Evolutionary conservation across 2,888 invertebrate species (phyloP).

Genomic region (Mechanitis messenoides): DNA sequence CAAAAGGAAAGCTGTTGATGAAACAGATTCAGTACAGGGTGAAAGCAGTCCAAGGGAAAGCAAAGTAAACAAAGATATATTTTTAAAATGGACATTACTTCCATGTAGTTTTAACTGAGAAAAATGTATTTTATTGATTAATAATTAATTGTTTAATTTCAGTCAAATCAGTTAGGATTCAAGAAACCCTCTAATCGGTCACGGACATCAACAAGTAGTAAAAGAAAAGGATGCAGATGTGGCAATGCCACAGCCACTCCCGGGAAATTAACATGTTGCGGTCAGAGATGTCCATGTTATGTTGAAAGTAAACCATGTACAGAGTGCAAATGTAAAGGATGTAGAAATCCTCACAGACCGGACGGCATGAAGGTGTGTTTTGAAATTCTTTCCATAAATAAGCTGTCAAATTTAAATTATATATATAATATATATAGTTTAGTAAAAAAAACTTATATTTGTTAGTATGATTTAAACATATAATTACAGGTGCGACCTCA

Average conservation of each 20-base stretch:
- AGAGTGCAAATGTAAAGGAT: slow-evolving; percentile 94
- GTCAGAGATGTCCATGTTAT: slow-evolving; percentile 95
- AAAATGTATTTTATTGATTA: slow-evolving; percentile 5
- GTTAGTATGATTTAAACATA: too few species aligned
- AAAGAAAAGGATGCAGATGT: slow-evolving; percentile 90
- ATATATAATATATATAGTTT: too few species aligned
- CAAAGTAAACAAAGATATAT: slow-evolving; percentile 48
- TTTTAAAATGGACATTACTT: neutral
- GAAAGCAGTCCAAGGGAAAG: slow-evolving; percentile 58
- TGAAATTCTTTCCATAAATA: slow-evolving; percentile 9
- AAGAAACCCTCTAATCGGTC: slow-evolving; percentile 70
- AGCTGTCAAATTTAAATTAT: neutral
- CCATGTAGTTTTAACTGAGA: neutral
- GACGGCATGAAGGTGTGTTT: slow-evolving; percentile 84
- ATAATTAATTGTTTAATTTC: slow-evolving; percentile 38
- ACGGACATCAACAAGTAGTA: slow-evolving; percentile 62
- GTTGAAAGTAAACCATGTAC: slow-evolving; percentile 92
- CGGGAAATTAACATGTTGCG: slow-evolving; percentile 94
- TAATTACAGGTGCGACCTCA: slow-evolving; percentile 78
- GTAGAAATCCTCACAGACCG: slow-evolving; percentile 91
- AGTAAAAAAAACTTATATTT: too few species aligned
- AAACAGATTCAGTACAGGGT: slow-evolving; percentile 62
- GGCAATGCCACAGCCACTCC: slow-evolving; percentile 93
- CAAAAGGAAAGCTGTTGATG: slow-evolving; percentile 83
- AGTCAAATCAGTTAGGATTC: slow-evolving; percentile 63